Evolutionary conservation across 2,113 vertebrate species (phyloP).

Genomic region (Pungitius pungitius): DNA sequence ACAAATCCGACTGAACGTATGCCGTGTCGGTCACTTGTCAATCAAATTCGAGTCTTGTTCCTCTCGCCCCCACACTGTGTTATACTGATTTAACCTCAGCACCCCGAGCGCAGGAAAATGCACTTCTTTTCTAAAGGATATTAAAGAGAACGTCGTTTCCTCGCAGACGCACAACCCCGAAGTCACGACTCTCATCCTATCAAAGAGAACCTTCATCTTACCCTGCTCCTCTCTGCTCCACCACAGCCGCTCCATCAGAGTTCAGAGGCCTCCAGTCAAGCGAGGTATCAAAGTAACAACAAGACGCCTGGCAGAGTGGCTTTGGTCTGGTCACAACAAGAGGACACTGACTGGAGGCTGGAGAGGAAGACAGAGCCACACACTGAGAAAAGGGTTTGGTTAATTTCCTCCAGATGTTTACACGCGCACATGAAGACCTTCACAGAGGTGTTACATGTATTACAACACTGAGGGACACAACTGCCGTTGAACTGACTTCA

Average conservation of each 20-base stretch:
- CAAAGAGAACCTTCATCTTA: conserved; percentile 57
- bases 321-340: background rate
- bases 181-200: conserved; percentile 48
- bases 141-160: conserved; percentile 57
- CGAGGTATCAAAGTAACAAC: background rate
- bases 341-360: background rate
- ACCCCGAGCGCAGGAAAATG: conserved; percentile 1
- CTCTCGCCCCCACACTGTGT: background rate
- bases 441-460: no score
- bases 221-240: conserved; percentile 30
- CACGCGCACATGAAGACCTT: no score
- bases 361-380: no score
- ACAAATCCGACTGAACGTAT: conserved; percentile 20
- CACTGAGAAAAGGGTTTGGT: no score
- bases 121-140: conserved; percentile 44
- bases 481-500: no score
- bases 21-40: conserved; percentile 33
- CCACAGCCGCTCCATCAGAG: conserved; percentile 9
- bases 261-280: background rate
- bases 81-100: conserved; percentile 46
- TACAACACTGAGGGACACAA: no score
- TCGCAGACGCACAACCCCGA: conserved; percentile 34
- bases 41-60: conserved; percentile 2
- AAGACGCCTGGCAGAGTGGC: background rate
- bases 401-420: no score